A percentile compares a stretch with the other conserved stretches of the same genome.
Evolutionary conservation across 2,797 vertebrate genomes (phyloP).

Genomic region (Chloroceryle inda): DNA sequence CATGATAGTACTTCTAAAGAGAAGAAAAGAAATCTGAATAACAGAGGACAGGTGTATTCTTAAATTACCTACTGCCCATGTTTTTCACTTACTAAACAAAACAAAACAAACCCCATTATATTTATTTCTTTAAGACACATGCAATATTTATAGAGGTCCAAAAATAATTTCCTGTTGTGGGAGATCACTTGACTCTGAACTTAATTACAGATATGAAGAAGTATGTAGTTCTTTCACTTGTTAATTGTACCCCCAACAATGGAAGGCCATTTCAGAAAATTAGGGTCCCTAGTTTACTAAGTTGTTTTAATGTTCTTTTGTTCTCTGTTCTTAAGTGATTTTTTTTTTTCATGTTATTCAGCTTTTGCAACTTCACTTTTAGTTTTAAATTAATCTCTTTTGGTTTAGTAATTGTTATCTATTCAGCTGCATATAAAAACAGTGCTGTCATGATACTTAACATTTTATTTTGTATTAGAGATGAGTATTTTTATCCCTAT

Average conservation of each 20-base stretch:
- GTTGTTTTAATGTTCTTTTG: neutral
- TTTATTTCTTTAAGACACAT: neutral
- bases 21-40: neutral
- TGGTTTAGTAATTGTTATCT: neutral
- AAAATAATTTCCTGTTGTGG: neutral
- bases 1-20: conserved; percentile 25
- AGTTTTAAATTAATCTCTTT: neutral
- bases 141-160: neutral
- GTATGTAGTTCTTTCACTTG: neutral
- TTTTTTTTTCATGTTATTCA: neutral
- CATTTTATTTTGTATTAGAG: neutral
- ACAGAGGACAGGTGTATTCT: neutral
- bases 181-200: neutral
- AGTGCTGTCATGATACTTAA: neutral
- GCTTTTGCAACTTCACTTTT: neutral
- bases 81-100: conserved; percentile 3
- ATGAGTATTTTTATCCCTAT: neutral
- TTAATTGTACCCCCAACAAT: neutral
- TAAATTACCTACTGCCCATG: neutral
- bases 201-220: neutral
- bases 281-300: neutral
- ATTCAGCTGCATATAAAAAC: neutral
- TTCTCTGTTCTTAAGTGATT: neutral
- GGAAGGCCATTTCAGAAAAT: conserved; percentile 20
- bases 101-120: neutral